phyloP scores from a whole-genome alignment of 2,797 vertebrate genomes.

The Smutsia gigantea region DNA sequence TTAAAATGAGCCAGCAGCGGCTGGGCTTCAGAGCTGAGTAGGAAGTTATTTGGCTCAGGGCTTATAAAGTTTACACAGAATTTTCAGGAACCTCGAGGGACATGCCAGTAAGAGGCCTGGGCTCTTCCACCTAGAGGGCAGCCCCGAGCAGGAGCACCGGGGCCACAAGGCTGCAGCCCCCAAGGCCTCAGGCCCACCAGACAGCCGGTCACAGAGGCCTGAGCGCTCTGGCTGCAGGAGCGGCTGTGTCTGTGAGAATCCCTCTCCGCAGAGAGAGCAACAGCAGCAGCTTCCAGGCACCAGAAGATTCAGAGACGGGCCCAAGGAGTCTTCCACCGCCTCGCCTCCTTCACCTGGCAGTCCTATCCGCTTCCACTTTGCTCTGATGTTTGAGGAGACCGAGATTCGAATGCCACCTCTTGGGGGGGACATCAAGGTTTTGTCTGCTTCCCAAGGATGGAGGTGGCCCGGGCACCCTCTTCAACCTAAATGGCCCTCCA shows the following conservation, averaged over 20 bases:
- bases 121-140: rapidly evolving
- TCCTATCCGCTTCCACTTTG: rapidly evolving
- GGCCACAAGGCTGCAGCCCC: neutral
- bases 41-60: neutral
- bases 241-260: neutral
- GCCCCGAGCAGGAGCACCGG: neutral
- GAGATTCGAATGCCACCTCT: neutral
- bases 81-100: neutral
- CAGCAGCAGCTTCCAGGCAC: neutral
- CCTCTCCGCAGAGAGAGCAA: neutral
- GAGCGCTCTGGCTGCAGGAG: rapidly evolving
- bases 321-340: too few species aligned
- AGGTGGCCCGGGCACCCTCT: too few species aligned
- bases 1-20: neutral
- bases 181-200: rapidly evolving
- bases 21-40: neutral
- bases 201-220: neutral
- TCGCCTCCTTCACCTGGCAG: neutral
- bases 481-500: neutral
- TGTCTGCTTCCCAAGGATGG: neutral
- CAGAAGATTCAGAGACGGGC: neutral
- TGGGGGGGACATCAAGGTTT: neutral
- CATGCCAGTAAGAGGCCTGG: rapidly evolving
- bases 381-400: neutral
- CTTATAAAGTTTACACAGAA: neutral